Conservation (phyloP, 2,113 vertebrate genomes). For the Mugil cephalus region DNA sequence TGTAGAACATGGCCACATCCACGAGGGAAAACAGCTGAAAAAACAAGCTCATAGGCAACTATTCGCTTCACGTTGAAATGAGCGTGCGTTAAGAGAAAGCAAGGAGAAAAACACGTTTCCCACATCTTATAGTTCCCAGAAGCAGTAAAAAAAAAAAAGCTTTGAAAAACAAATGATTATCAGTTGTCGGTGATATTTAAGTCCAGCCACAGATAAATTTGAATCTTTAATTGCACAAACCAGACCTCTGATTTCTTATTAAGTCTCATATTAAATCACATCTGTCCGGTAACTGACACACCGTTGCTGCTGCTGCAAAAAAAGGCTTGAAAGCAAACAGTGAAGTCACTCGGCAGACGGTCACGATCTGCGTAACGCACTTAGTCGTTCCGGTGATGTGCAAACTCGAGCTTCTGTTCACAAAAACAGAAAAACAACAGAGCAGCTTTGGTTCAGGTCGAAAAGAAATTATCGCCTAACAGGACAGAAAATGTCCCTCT, state of each 20-base stretch:
- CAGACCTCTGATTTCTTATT: constrained; percentile 28
- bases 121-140: background rate
- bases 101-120: constrained; percentile 6
- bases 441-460: constrained; percentile 56
- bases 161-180: constrained; percentile 4
- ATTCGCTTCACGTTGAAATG: background rate
- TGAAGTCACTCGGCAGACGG: background rate
- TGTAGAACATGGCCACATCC: background rate
- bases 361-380: background rate
- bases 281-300: constrained; percentile 9
- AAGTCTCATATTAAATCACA: constrained; percentile 1
- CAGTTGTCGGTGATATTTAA: constrained; percentile 4
- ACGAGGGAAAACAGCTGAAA: background rate
- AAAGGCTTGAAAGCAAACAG: constrained; percentile 23
- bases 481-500: constrained; percentile 5
- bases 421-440: background rate
- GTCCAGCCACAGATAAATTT: constrained; percentile 20
- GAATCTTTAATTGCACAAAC: constrained; percentile 31
- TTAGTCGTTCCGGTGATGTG: constrained; percentile 33
- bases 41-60: constrained; percentile 19
- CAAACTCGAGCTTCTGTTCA: constrained; percentile 27
- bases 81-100: background rate
- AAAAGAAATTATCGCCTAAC: background rate
- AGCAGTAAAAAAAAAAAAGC: constrained; percentile 6
- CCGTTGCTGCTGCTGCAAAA: background rate